Evolutionary conservation across 2,797 vertebrate genomes (phyloP), one percentile per base, ranked within the genome.

Genomic region (Phaenicophaeus curvirostris): DNA sequence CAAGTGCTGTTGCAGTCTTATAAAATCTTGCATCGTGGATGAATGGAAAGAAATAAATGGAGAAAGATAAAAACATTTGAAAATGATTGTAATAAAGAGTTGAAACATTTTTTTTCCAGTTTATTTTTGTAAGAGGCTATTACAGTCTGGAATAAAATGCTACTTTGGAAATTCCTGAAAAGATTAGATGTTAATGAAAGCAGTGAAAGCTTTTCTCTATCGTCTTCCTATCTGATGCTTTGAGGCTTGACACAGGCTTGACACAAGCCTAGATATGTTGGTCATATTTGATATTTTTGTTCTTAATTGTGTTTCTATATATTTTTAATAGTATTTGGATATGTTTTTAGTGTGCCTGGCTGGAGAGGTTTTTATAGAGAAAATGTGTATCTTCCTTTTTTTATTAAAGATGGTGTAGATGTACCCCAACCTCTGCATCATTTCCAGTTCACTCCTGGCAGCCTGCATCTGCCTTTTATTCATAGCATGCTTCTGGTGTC

Each of bases 391-490:
- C 46, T 46, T 81, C 5, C 13, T 23, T 68, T 37, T 82, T 41
- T 90, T 39, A 28, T 71, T 62, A 92, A 77, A 66, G 37, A 27
- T 89, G 71, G 10, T 63, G 44, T 41, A 71, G 33, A 51, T 82
- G 33, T 50, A 37, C 39, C 53, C 81, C 37, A 65, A 44, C 42
- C 46, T 93, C 82, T 83, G 53, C 85, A 68, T 44, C 73, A 73
- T 62, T 93, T 73, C 37, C 37, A 53, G 42, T 81, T 61, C 39
- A 94, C 39, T 57, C 1, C 2, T 78, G 87, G 84, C 53, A 96
- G 75, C 61, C 15, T 4, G 20, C 30, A 62, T 53, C 87, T 55
- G 37, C 74, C 96, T 96, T 93, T 86, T 86, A 96, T 96, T 95
- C 33, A 2, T 90, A 94, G 72, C 79, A 18, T 67, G n/a, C 54